Base-by-base conservation (phyloP, 2,113 vertebrate genomes). In the Onychostoma macrolepis region DNA sequence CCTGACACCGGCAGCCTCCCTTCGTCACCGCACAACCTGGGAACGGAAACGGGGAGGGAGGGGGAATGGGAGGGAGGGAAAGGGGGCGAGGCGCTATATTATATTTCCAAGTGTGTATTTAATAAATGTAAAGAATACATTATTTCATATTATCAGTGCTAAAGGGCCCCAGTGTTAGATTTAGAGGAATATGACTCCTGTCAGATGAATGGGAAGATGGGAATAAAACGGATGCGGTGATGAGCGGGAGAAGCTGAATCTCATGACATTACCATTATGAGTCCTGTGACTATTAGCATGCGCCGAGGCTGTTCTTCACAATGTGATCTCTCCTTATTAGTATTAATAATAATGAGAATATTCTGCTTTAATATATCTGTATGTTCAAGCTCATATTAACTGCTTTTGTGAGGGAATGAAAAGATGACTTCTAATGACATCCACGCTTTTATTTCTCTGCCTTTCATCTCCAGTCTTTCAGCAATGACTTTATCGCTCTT, bases 71-170 rank as follows among this genome's bases (percentile, higher is more conserved):
- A 58, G 41, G 41, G 50, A 24, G 11, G 48, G 48, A 43, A 75
- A 21, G 76, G 41, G 81, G 91, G 90, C 89, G 89, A 90, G 76
- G 87, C 88, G 81, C 80, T 90, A 80, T 90, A 93, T 94, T 89
- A 91, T 92, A 93, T 94, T 92, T 92, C 90, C 56, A 76, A 83
- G 85, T 89, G 85, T 90, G 89, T 91, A 92, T 93, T 93, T 91
- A 93, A 94, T 93, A 89, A 89, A 93, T 91, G 90, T 92, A 93
- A 92, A 92, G 92, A 90, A 93, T 91, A 91, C 88, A 88, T 93
- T 88, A 88, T 90, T 92, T 89, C 88, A 91, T 89, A 89, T 91
- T 90, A 90, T 88, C 84, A 76, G 30, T 83, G 86, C 69, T 90
- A 79, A 85, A 75, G 74, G 85, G 86, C 82, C 81, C 50, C 77